These are phyloP conservation scores for Tenebrio molitor DNA, from an alignment of 1,140 invertebrate species.

Conservation along the genomic window DNA sequence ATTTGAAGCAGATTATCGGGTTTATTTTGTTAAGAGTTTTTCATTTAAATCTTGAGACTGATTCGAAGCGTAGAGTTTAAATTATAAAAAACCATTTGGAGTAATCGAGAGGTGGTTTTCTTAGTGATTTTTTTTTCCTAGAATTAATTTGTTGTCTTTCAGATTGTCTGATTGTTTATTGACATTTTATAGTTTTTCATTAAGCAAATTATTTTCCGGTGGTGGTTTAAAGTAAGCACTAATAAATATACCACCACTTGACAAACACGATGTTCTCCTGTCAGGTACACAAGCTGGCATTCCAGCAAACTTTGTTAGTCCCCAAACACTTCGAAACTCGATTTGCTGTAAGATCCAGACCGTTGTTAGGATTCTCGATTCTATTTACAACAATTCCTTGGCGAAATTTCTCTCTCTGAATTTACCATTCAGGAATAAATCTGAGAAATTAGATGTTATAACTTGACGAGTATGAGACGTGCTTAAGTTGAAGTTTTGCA, in stretches of 20 bases:
- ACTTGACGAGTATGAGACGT: constrained; percentile 19
- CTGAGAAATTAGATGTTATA: constrained; percentile 34
- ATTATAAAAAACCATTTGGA: too few relatives aligned
- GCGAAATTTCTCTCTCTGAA: constrained; percentile 26
- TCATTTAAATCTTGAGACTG: too few relatives aligned
- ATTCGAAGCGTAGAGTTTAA: too few relatives aligned
- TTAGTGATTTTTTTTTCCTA: too few relatives aligned
- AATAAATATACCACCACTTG: constrained; percentile 9
- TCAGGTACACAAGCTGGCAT: constrained; percentile 30
- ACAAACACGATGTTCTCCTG: constrained; percentile 30
- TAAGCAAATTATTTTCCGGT: too few relatives aligned
- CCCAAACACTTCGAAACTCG: constrained; percentile 43
- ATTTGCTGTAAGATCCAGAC: constrained; percentile 39
- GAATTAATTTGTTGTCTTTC: too few relatives aligned
- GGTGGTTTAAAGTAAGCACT: too few relatives aligned
- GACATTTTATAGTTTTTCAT: too few relatives aligned
- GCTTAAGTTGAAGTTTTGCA: constrained; percentile 25
- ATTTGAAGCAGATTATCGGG: too few relatives aligned
- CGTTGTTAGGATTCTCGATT: constrained; percentile 19
- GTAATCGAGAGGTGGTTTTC: too few relatives aligned
- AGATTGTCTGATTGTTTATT: too few relatives aligned
- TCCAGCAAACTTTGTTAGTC: constrained; percentile 38
- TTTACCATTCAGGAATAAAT: constrained; percentile 27
- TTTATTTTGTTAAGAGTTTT: too few relatives aligned
- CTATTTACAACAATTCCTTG: constrained; percentile 35